These are phyloP conservation scores for Psilopsiagon aurifrons DNA, from an alignment of 2,113 vertebrate genomes.

Conservation along the genomic window DNA sequence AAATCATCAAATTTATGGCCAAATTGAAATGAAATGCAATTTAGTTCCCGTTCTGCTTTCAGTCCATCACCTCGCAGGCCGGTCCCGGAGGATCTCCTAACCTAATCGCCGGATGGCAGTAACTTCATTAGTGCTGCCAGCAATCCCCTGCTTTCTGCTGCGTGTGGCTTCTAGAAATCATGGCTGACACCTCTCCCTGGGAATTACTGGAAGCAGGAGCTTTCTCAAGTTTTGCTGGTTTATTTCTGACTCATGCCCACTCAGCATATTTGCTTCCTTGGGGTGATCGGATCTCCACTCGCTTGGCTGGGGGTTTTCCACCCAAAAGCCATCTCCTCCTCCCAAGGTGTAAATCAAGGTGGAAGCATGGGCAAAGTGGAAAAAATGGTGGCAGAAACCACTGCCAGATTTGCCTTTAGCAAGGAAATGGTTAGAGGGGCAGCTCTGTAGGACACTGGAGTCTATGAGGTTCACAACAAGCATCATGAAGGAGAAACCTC, in stretches of 20 bases:
- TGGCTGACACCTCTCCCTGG: constrained; percentile 63
- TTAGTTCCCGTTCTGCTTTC: constrained; percentile 72
- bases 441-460: not conserved
- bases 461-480: fast-evolving
- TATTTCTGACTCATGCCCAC: not conserved
- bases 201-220: constrained; percentile 64
- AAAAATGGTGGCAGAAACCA: fast-evolving
- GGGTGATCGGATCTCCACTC: not conserved
- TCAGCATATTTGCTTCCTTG: not conserved
- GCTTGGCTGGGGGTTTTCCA: not conserved
- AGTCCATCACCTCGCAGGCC: constrained; percentile 67
- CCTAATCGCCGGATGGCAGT: constrained; percentile 70
- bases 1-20: constrained; percentile 74
- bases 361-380: not conserved
- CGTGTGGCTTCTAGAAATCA: constrained; percentile 54
- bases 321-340: not conserved
- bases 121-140: constrained; percentile 75
- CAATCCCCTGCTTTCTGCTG: constrained; percentile 58
- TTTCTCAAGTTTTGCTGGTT: constrained; percentile 29
- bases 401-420: not conserved
- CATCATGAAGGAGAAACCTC: not conserved
- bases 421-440: not conserved
- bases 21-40: constrained; percentile 81
- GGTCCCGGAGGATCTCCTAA: constrained; percentile 72
- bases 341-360: not conserved